Base-by-base conservation (phyloP, 2,113 vertebrate species). In the Stegastes partitus region DNA sequence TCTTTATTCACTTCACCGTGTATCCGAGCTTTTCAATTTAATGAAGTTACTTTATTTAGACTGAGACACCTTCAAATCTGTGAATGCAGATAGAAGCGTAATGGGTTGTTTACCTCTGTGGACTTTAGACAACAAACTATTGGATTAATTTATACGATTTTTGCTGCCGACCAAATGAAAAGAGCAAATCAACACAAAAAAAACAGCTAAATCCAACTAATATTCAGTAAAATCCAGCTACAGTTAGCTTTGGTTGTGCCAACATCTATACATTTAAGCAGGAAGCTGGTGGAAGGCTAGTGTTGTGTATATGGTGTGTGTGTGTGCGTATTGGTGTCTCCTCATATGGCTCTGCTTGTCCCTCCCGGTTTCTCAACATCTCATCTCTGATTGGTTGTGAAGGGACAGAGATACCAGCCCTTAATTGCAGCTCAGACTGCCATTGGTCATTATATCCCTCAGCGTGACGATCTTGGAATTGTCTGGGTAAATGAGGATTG, bases 361-460 rank as follows among this genome's bases (percentile, higher is more conserved):
- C 26, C 66, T 83, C 22, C 18, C 0, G 26, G 50, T 80, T 63
- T 23, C 37, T 81, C 68, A 50, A 50, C 45, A 73, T 77, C 58
- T 74, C 45, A 21, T 44, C 42, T 81, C 54, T 86, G 78, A 88
- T 88, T 90, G 81, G 77, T 85, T 89, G 73, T 86, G 86, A 91
- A 87, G 42, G 78, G 34, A 64, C 77, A 45, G 69, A 59, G 68
- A 68, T 72, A 78, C 42, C 22, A 22, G 50, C 54, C 67, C 67
- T 63, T 91, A 88, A 92, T 91, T 88, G 83, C 61, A 67, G 81
- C 77, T 62, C 79, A 58, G 57, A 44, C 82, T 90, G 88, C 80
- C 85, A 83, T 78, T 85, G 85, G 85, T 82, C 77, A 84, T 91
- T 92, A 77, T 64, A 65, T 87, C 72, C 11, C 34, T 86, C 81